Base-by-base conservation (phyloP, 2,888 invertebrate species). In the Piscicola geometra region DNA sequence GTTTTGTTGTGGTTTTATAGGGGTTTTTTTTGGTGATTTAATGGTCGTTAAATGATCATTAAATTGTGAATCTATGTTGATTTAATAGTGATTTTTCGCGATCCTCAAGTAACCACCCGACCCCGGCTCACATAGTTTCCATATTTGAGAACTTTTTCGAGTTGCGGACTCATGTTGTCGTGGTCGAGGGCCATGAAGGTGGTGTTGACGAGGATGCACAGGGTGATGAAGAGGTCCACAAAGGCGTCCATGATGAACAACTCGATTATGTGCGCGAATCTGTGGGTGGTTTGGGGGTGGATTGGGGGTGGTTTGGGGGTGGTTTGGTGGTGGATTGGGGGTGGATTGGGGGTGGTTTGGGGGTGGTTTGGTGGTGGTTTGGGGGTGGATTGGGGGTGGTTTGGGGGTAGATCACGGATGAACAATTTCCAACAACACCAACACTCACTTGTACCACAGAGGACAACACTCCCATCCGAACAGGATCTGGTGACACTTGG, bases 131-230 rank as follows among this genome's bases (percentile, higher is more conserved):
- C 96, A 88, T 93, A 94, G 86, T 97, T 97, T 85, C 96, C 96
- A 85, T 91, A 92, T 86, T 93, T 92, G 80, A 96, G 89, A 69
- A 93, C 91, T 80, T 88, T 90, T 77, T 92, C 92, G 36, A 76
- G 71, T 89, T 95, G 91, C 83, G 89, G 90, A 50, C 76, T 68
- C 94, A 95, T 95, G 81, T 93, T 92, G 86, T 95, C 92, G 84
- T 95, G 94, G 87, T 97, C 96, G 85, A 95, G 88, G 25, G 95
- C 96, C 96, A 97, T 96, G 88, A 97, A 96, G 81, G 94, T 88
- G 18, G 97, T 98, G 87, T 98, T 98, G 84, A 95, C 93, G 79
- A 97, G 93, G 87, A 98, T 98, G 87, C 96, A 97, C 78, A 98
- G 89, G 41, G 97, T 98, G 86, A 98, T 97, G 88, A 97, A 96